Evolutionary conservation across 2,888 invertebrate genomes (phyloP), one percentile per base, ranked within the genome.

Genomic region (Teinopalpus imperialis): DNA sequence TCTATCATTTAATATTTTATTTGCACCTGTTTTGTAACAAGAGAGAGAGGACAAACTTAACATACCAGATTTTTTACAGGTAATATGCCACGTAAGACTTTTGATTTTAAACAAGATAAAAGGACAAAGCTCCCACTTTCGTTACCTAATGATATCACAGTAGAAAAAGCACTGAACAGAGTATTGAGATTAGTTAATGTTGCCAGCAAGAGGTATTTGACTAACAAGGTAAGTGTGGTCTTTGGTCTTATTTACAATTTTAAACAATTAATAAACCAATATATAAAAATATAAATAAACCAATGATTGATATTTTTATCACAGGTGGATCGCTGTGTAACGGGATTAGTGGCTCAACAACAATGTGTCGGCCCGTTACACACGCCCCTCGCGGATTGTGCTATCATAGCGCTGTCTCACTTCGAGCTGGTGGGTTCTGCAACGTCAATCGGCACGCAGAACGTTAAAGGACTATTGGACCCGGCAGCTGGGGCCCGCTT

Each of bases 291-390:
- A n/a, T n/a, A n/a, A n/a, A n/a, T n/a, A n/a, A n/a, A n/a, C n/a
- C n/a, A n/a, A n/a, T n/a, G n/a, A n/a, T n/a, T n/a, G n/a, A n/a
- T n/a, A n/a, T n/a, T n/a, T n/a, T n/a, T n/a, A n/a, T n/a, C n/a
- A 0, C 51, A 89, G 89, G 89, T 98, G 8, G 96, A 96, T 74
- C 92, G 98, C 27, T 98, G 98, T 71, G 98, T 99, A 4, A 95
- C 97, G 1, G 99, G 99, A 0, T 87, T 99, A 8, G 92, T 99
- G 44, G 99, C 97, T 0, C 98, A 98, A 76, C 99, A 99, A 68
- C 99, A 99, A 76, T 99, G 99, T 74, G 97, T 99, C 13, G 99
- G 99, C 0, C 98, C 98, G 0, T 82, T 99, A 0, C 99, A 99
- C 75, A 97, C 98, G 0, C 99, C 99, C 0, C 85, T 99, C 2